These are phyloP conservation scores for Rhagium mordax DNA, from an alignment of 2,888 invertebrate genomes.

Conservation along the genomic window DNA sequence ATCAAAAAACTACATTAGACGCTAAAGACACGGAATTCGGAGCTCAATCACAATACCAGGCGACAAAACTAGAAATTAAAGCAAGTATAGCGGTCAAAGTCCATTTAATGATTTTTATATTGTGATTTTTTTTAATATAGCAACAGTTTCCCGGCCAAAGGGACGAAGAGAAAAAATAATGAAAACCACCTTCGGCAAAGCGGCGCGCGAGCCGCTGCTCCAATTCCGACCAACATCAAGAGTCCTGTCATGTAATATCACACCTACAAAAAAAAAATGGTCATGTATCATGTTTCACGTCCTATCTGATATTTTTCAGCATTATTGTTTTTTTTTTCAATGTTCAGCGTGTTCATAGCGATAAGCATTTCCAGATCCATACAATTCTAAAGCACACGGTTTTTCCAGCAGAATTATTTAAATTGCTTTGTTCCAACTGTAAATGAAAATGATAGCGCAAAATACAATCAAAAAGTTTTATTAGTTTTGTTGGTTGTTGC, in stretches of 20 bases:
- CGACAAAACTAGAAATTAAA: no score
- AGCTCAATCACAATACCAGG: no score
- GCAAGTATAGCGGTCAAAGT: no score
- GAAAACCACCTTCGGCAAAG: not conserved
- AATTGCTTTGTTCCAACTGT: not conserved
- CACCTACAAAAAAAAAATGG: conserved; percentile 15
- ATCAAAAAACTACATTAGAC: no score
- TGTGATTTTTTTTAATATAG: no score
- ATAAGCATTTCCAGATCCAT: conserved; percentile 1
- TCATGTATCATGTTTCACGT: conserved; percentile 10
- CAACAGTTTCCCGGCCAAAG: no score
- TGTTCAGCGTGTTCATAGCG: conserved; percentile 2
- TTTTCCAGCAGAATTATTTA: not conserved
- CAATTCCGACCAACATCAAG: conserved; percentile 4
- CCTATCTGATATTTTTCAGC: not conserved
- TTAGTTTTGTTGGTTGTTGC: no score
- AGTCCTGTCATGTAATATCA: conserved; percentile 13
- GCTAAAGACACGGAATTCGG: no score
- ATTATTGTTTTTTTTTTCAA: conserved; percentile 10
- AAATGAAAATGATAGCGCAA: not conserved
- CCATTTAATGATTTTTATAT: no score
- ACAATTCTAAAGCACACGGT: not conserved
- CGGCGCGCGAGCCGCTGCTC: not conserved
- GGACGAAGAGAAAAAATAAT: not conserved
- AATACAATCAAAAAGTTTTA: not conserved